Evolutionary conservation across 2,888 invertebrate genomes (phyloP), one percentile per base, ranked within the genome.

Genomic region (Drosophila helvetica): DNA sequence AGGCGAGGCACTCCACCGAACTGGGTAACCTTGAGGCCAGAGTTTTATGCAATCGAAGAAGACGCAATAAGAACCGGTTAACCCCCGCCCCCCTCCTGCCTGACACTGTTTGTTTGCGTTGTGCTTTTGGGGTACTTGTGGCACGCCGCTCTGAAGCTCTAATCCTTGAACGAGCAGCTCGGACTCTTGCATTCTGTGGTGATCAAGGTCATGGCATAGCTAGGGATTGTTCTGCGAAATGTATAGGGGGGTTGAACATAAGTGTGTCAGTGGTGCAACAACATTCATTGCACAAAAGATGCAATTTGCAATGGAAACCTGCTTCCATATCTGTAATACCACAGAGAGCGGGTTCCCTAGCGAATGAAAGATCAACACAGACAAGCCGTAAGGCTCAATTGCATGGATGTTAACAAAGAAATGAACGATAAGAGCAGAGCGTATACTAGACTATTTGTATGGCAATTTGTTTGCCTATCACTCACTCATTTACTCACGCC

Each of bases 61-160:
- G 57, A 72, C 81, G 81, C 68, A 80, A 80, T 80, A 80, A 30
- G 56, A 85, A 82, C 81, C 81, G 86, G 81, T 85, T 82, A 30
- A 2, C 25, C 25, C 25, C 25, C 25, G 22, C 25, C 25, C 25
- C n/a, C 63, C 54, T 25, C 12, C 7, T 45, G 38, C 19, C 50
- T 30, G 51, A 66, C 53, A 48, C 25, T 69, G 62, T 72, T 80
- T 65, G 53, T 43, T 64, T 66, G 65, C 25, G 12, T 48, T 60
- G n/a, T 46, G 12, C 18, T 8, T 9, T 38, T 38, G 27, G 7
- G 27, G 27, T 27, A 27, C 27, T 27, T 27, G 27, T 27, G 27
- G 27, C 27, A 27, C 27, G 27, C 27, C 27, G 27, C 27, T 27
- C 27, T 27, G 22, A 55, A 48, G 45, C 56, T 65, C 56, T 66